Base-by-base conservation (phyloP, 2,797 vertebrate genomes). In the Cossypha caffra region DNA sequence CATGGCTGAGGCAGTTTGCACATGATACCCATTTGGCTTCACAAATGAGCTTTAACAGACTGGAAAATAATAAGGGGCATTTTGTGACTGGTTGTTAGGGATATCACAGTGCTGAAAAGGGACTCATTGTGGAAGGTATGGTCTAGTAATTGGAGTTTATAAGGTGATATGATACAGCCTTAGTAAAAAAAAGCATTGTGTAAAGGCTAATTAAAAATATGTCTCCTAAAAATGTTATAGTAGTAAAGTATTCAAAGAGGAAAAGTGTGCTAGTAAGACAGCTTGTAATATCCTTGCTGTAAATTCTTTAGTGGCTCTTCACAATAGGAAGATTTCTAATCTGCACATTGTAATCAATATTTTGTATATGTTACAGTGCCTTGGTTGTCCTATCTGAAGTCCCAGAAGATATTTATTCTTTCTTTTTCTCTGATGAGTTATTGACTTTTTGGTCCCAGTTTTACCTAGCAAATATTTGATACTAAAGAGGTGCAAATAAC, bases 361-460 rank as follows among this genome's bases (percentile, higher is more conserved):
- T 51, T 69, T 58, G 38, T 54, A 47, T 40, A 58, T 45, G 11
- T 77, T 92, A 50, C 25, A 33, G 14, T 52, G 29, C 9, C 28
- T 63, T 74, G 17, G 18, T 71, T 82, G 33, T 74, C 52, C 31
- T 76, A 5, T 58, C 38, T 37, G 20, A 80, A 57, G 14, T 50
- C 48, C 7, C 35, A 43, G 23, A 38, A 86, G 48, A 52, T 42
- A 75, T 86, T 72, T 57, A 38, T 76, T 73, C 13, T 73, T 81
- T 24, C 17, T 42, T 86, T 88, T 90, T 88, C 38, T 91, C 50
- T 86, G 38, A 73, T 69, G 48, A 78, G 16, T 66, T 93, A 84
- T 62, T 86, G 76, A 81, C 43, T 85, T 93, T 90, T 92, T 38
- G 80, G 73, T 81, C 43, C 64, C 62, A 73, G 29, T 29, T 95